Percentiles rank a stretch among this genome's conserved stretches.
Conservation (phyloP, 1,140 invertebrate genomes). For the Colletes gigas region DNA sequence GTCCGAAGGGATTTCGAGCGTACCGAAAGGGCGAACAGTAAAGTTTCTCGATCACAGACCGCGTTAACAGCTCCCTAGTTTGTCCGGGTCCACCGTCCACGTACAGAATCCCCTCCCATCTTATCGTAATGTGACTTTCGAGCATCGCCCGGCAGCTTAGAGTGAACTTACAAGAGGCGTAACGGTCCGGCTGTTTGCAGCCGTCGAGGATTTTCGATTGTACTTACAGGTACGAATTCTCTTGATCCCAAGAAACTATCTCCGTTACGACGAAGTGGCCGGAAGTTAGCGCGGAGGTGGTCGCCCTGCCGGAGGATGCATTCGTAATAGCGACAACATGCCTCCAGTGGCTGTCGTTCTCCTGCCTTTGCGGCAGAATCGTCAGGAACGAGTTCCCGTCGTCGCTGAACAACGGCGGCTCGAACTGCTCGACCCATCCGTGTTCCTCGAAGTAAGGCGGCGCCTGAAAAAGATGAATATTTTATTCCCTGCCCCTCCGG, state of each 20-base stretch:
- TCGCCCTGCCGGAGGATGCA: conserved; percentile 64
- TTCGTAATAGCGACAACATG: conserved; percentile 85
- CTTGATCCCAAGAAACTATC: conserved; percentile 89
- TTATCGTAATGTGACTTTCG: neutral
- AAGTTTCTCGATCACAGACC: neutral
- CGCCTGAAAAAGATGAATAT: conserved; percentile 59
- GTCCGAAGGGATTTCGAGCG: no score
- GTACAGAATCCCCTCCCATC: neutral
- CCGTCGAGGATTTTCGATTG: neutral
- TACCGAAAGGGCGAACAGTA: no score
- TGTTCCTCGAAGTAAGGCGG: conserved; percentile 76
- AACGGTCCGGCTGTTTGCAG: neutral
- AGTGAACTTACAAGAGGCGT: neutral
- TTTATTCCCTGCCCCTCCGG: neutral
- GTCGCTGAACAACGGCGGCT: conserved; percentile 83
- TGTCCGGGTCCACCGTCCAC: neutral
- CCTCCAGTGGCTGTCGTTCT: conserved; percentile 83
- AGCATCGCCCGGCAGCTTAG: neutral
- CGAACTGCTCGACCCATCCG: conserved; percentile 88
- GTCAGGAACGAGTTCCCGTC: conserved; percentile 82
- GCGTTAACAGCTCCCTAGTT: neutral
- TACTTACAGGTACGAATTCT: conserved; percentile 85
- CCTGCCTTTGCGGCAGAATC: conserved; percentile 85
- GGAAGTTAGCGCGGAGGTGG: conserved; percentile 84
- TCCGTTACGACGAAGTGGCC: conserved; percentile 89